phyloP scores from a whole-genome alignment of 35 echinoderm and acorn worm species.

The Ptychodera flava region DNA sequence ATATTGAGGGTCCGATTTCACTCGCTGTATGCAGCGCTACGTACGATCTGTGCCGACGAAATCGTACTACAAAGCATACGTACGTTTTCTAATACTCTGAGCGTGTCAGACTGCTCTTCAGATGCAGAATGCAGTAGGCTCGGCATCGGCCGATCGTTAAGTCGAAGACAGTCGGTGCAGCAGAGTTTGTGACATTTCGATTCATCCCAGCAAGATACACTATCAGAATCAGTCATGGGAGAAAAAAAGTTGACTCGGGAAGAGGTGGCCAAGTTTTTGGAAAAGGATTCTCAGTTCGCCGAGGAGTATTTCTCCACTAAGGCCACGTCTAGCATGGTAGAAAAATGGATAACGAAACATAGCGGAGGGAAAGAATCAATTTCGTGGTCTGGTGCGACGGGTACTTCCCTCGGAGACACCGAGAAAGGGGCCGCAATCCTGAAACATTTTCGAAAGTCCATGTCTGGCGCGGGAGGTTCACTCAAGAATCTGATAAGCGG shows the following conservation, averaged over 20 bases:
- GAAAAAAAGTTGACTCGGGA: not conserved
- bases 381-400: not conserved
- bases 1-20: not conserved
- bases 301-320: not conserved
- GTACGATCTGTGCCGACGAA: not conserved
- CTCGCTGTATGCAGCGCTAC: not conserved
- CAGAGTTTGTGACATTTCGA: not conserved
- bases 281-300: not conserved
- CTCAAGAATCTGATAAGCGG: constrained; percentile 71
- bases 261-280: not conserved
- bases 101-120: not conserved
- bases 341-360: not conserved
- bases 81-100: not conserved
- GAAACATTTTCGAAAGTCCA: constrained; percentile 76
- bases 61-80: not conserved
- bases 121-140: not conserved
- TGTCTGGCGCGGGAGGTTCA: constrained; percentile 74
- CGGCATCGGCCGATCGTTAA: not conserved
- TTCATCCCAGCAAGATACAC: not conserved
- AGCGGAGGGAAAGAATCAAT: not conserved
- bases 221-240: not conserved
- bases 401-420: not conserved
- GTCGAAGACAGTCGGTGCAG: not conserved
- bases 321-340: not conserved
- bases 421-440: not conserved